phyloP scores from a whole-genome alignment of 1,140 invertebrate genomes.

The Rhynchophorus ferrugineus region DNA sequence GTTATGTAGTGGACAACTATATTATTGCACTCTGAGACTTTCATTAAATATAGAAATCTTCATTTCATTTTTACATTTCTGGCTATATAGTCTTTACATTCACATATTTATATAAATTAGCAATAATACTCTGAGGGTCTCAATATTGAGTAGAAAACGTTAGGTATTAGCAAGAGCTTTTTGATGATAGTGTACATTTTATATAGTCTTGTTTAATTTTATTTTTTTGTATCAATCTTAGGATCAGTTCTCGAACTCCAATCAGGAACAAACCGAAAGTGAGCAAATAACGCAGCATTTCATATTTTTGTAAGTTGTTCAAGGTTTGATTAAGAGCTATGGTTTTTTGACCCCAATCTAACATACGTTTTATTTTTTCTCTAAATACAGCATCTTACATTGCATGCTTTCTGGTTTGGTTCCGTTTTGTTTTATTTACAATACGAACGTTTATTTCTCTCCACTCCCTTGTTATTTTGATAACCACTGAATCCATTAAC shows the following conservation, averaged over 20 bases:
- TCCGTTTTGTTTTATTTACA: constrained; percentile 10
- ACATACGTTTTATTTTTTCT: constrained; percentile 15
- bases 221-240: constrained; percentile 9
- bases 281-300: constrained; percentile 24
- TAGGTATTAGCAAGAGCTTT: no score
- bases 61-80: no score
- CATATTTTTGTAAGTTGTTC: constrained; percentile 29
- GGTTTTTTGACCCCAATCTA: constrained; percentile 17
- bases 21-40: no score
- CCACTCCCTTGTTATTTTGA: no score
- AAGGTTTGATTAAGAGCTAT: constrained; percentile 11
- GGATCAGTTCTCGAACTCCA: constrained; percentile 21
- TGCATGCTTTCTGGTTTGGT: constrained; percentile 25
- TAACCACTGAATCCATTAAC: no score
- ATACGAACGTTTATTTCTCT: no score
- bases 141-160: no score
- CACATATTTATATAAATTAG: not conserved
- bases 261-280: constrained; percentile 14
- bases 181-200: no score
- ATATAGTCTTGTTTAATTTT: not conserved
- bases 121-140: no score
- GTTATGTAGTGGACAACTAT: no score
- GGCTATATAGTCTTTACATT: no score
- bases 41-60: no score
- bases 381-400: constrained; percentile 30